A percentile compares a stretch with the other conserved stretches of the same genome.
Conservation (phyloP, 2,888 invertebrate species). For the Amphipyra tragopoginis region DNA sequence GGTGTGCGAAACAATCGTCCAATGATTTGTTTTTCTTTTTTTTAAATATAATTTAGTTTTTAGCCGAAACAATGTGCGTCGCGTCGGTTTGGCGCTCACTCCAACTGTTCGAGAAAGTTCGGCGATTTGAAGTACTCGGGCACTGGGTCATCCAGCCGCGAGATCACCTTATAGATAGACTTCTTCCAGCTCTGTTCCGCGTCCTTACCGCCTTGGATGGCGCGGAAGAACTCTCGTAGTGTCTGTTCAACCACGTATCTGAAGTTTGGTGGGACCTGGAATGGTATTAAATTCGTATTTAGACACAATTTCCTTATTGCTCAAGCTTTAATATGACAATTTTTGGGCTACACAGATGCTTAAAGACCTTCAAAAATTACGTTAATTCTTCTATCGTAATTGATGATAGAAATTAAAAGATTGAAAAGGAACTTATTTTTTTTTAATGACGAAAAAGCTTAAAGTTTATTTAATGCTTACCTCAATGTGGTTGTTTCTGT, state of each 20-base stretch:
- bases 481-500: constrained; percentile 98
- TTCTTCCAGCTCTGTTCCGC: constrained; percentile 99
- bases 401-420: no score
- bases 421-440: no score
- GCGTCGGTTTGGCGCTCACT: constrained; percentile 90
- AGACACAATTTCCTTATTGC: constrained; percentile 5
- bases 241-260: constrained; percentile 99
- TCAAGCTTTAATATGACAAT: not conserved
- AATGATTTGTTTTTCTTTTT: constrained; percentile 70
- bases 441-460: no score
- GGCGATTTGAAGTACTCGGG: constrained; percentile 99
- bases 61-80: constrained; percentile 80
- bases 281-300: constrained; percentile 53
- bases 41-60: constrained; percentile 70
- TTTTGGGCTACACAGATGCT: not conserved
- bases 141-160: constrained; percentile 99
- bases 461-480: constrained; percentile 87
- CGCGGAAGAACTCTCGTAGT: constrained; percentile 99
- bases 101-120: constrained; percentile 99
- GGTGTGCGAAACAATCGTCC: constrained; percentile 89
- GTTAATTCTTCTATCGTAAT: no score
- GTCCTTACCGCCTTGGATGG: constrained; percentile 98
- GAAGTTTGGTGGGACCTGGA: constrained; percentile 99
- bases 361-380: no score
- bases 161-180: constrained; percentile 99